A percentile compares a stretch with the other conserved stretches of the same genome.
Conservation (phyloP, 2,797 vertebrate genomes). For the Tenualosa thibaudeaui region DNA sequence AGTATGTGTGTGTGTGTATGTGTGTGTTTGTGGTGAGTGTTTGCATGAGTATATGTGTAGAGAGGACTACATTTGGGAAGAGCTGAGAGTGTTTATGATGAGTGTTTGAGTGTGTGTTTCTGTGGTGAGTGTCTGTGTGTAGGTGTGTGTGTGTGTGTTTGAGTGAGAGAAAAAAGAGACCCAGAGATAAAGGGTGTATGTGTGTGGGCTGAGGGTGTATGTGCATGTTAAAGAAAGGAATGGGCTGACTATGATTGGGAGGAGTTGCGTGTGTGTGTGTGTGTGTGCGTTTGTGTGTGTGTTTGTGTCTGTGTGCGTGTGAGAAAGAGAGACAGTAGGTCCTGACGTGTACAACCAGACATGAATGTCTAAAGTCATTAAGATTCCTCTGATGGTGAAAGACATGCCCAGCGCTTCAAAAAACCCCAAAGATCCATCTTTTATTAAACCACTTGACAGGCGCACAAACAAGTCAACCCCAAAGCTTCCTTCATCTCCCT, state of each 20-base stretch:
- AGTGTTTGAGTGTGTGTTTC: not conserved
- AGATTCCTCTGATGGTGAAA: not conserved
- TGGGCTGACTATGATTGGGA: not conserved
- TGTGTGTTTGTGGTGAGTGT: not conserved
- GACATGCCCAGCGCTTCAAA: not conserved
- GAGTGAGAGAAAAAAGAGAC: not conserved
- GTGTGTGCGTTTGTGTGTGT: not conserved
- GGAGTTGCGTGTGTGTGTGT: not conserved
- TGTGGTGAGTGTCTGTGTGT: not conserved
- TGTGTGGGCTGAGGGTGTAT: slow-evolving; percentile 8
- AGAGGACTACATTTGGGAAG: not conserved
- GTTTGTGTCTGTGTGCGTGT: not conserved
- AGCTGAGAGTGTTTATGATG: not conserved
- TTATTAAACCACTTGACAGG: not conserved
- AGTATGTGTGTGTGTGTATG: not conserved
- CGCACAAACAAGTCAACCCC: not conserved
- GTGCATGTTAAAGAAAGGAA: slow-evolving; percentile 11
- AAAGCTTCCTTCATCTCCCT: not conserved
- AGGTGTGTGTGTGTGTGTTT: not conserved
- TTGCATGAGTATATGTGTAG: not conserved
- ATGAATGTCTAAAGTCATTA: not conserved
- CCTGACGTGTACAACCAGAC: not conserved
- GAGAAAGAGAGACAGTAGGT: not conserved
- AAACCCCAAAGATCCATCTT: slow-evolving; percentile 9
- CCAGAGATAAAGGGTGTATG: not conserved